phyloP scores from a whole-genome alignment of 2,888 invertebrate species.

The Drosophila lacicola region DNA sequence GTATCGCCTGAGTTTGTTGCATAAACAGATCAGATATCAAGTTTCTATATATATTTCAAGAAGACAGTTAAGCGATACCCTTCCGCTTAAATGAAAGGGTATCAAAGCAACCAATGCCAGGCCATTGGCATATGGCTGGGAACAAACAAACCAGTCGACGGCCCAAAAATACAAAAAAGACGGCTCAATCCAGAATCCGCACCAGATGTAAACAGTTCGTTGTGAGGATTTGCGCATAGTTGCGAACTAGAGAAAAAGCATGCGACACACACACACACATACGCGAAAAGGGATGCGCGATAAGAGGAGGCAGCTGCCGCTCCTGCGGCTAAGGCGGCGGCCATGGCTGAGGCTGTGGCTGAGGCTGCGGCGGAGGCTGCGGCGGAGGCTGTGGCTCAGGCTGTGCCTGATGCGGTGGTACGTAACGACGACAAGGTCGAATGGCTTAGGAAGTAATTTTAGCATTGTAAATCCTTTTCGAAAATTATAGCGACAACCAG shows the following conservation, averaged over 20 bases:
- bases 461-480: conserved; percentile 79
- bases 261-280: conserved; percentile 18
- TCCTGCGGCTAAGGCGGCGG: conserved; percentile 1
- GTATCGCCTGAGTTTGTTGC: too few relatives aligned
- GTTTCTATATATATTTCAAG: too few relatives aligned
- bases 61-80: neutral
- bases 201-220: conserved; percentile 56
- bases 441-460: conserved; percentile 80
- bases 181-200: conserved; percentile 10
- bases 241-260: conserved; percentile 48
- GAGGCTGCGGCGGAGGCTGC: neutral
- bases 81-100: neutral
- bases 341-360: neutral
- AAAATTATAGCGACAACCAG: conserved; percentile 80
- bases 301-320: conserved; percentile 14
- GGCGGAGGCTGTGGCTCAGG: conserved; percentile 8
- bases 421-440: conserved; percentile 74
- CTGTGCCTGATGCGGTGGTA: conserved; percentile 38
- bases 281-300: conserved; percentile 17
- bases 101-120: conserved; percentile 12
- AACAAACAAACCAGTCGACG: conserved; percentile 28
- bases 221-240: conserved; percentile 70
- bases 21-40: too few relatives aligned
- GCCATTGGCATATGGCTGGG: conserved; percentile 35
- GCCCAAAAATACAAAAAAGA: conserved; percentile 25